These are phyloP conservation scores for Arctia plantaginis DNA, from an alignment of 2,888 invertebrate species.

Conservation along the genomic window DNA sequence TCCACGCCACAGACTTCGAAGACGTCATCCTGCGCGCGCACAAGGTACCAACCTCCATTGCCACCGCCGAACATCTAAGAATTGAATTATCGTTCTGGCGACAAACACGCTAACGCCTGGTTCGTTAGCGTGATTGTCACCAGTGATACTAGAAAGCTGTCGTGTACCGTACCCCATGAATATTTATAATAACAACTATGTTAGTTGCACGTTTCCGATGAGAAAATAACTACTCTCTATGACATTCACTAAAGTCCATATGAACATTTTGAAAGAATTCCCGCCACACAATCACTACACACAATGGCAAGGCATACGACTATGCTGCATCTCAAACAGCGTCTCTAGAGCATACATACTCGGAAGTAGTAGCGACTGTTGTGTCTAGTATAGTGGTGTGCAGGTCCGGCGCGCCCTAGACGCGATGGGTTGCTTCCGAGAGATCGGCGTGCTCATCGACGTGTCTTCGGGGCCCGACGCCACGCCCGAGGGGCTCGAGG, in stretches of 20 bases:
- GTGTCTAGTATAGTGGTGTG: not conserved
- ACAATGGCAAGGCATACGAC: too few relatives aligned
- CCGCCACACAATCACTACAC: not conserved
- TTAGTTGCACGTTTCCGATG: too few relatives aligned
- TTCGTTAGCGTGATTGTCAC: not conserved
- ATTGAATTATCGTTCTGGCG: not conserved
- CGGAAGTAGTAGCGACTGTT: not conserved
- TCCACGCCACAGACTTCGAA: constrained; percentile 94
- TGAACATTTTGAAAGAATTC: not conserved
- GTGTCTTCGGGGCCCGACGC: constrained; percentile 92
- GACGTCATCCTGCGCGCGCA: constrained; percentile 91
- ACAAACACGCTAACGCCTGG: not conserved
- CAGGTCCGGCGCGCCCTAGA: constrained; percentile 92
- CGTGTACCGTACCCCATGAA: too few relatives aligned
- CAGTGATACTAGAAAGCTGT: too few relatives aligned
- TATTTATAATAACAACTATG: too few relatives aligned
- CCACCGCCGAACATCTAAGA: too few relatives aligned
- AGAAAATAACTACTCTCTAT: too few relatives aligned
- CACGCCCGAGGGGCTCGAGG: constrained; percentile 93
- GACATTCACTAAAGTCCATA: not conserved
- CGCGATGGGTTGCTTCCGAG: constrained; percentile 95
- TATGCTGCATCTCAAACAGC: too few relatives aligned
- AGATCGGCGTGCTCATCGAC: constrained; percentile 95
- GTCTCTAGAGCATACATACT: too few relatives aligned
- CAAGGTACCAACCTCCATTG: constrained; percentile 72